Percentiles rank a stretch among this genome's conserved stretches.
Conservation (phyloP, 2,888 invertebrate genomes). For the Ferdinandea cuprea region DNA sequence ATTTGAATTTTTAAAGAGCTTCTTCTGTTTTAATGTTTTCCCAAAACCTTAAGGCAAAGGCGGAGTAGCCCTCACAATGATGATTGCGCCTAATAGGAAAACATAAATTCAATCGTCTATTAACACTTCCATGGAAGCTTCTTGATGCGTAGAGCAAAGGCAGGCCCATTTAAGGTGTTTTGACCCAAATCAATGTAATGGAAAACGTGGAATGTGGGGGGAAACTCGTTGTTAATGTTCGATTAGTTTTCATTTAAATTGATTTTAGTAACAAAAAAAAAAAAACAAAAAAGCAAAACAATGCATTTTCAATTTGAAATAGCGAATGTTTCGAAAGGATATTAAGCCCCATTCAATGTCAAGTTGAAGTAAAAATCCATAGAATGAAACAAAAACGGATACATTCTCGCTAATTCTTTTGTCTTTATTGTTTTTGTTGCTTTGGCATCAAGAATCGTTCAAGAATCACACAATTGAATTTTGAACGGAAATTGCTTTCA, state of each 20-base stretch:
- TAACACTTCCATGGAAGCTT: constrained; percentile 21
- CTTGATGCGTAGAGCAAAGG: not conserved
- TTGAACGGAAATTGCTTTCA: constrained; percentile 72
- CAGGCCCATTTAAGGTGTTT: constrained; percentile 12
- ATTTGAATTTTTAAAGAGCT: not conserved
- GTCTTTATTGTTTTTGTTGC: no score
- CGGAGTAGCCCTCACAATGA: not conserved
- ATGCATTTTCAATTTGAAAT: not conserved
- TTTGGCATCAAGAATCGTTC: constrained; percentile 26
- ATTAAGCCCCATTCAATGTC: not conserved
- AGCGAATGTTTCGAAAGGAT: not conserved
- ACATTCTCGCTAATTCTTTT: constrained; percentile 1
- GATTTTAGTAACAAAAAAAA: not conserved
- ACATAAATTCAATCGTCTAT: constrained; percentile 31
- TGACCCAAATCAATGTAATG: constrained; percentile 36
- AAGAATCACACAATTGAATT: constrained; percentile 70
- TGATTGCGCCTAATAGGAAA: constrained; percentile 5
- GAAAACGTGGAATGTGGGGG: constrained; percentile 23
- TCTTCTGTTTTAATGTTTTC: not conserved
- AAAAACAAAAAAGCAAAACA: not conserved
- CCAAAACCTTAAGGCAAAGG: not conserved
- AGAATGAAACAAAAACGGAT: constrained; percentile 5
- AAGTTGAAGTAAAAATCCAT: not conserved
- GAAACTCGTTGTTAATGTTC: constrained; percentile 26
- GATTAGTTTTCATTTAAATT: not conserved